Conservation (phyloP, 2,888 invertebrate genomes). For the Drosophila mimetica region DNA sequence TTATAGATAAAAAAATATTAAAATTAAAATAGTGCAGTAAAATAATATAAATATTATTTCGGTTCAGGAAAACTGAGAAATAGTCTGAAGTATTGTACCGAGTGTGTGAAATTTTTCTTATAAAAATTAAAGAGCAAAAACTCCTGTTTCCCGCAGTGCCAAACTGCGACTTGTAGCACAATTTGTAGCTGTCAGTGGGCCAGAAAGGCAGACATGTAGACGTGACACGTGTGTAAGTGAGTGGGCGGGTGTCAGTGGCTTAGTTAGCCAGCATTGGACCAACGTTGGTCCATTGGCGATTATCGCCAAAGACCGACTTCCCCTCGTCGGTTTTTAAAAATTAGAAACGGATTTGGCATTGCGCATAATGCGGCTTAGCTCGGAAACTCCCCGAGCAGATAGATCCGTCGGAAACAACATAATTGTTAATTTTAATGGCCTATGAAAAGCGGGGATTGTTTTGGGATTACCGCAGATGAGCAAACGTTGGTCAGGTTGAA, state of each 20-base stretch:
- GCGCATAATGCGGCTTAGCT: constrained; percentile 63
- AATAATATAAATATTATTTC: too few species aligned
- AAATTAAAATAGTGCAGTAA: too few species aligned
- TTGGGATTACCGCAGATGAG: constrained; percentile 61
- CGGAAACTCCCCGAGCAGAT: constrained; percentile 36
- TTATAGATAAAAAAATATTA: too few species aligned
- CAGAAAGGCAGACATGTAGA: constrained; percentile 34
- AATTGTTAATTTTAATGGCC: constrained; percentile 77
- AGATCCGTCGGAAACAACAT: constrained; percentile 39
- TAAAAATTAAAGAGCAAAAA: too few species aligned
- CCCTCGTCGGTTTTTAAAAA: constrained; percentile 47
- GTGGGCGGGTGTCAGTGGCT: constrained; percentile 66
- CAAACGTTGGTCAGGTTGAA: constrained; percentile 18
- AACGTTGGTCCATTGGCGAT: constrained; percentile 62
- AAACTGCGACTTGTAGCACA: constrained; percentile 67
- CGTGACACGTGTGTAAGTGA: constrained; percentile 70
- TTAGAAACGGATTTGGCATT: constrained; percentile 71
- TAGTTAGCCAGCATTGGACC: constrained; percentile 57
- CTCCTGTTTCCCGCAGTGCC: too few species aligned
- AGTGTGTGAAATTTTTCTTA: too few species aligned
- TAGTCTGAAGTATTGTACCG: too few species aligned
- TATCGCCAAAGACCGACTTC: constrained; percentile 59
- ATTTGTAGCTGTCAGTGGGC: constrained; percentile 79
- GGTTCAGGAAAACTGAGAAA: too few species aligned
- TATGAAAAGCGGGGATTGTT: constrained; percentile 72